Base-by-base conservation (phyloP, 2,797 vertebrate species). In the Myripristis jacobus region DNA sequence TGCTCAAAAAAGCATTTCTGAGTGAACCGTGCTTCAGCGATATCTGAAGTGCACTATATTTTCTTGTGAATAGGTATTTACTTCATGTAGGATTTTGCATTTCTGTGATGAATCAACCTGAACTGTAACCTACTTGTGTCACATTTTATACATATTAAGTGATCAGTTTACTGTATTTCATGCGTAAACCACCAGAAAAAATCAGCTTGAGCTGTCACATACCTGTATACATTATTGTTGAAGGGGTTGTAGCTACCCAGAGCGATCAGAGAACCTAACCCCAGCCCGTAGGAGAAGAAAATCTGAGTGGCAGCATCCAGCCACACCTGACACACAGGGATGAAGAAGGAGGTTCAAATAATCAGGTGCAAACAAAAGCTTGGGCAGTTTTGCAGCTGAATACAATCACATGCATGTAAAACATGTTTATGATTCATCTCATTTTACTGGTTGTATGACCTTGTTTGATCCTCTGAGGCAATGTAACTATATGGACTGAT, bases 201-300 rank as follows among this genome's bases (percentile, higher is more conserved):
- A 27, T 52, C 18, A 13, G 3, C 48, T 51, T 51, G 48, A 60
- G 46, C 55, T 63, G 21, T 52, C 60, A 57, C 89, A 43, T 93
- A 98, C 98, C 97, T 97, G 95, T 99, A 99, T 90, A 99, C 96
- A 66, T 99, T 99, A 85, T 99, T 99, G 90, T 98, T 95, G 94
- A 99, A 99, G 51, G 95, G 91, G 88, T 99, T 99, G 89, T 99
- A 99, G 92, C 98, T 99, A 76, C 98, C 98, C n/a, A 99, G 96
- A 67, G 98, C 98, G 81, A 99, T 99, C 80, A 99, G 92, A 50
- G 97, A 99, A 2, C 98, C 98, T 77, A 99, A 93, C 81, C 97
- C 98, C 94, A 99, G 90, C 73, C 98, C 98, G 0, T 99, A 99
- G 27, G 97, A 99, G 90, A 99, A 99, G 89, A 99, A 99, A 82